These are phyloP conservation scores for Oscheius sp. DNA, from an alignment of 2,888 invertebrate species.

Conservation along the genomic window DNA sequence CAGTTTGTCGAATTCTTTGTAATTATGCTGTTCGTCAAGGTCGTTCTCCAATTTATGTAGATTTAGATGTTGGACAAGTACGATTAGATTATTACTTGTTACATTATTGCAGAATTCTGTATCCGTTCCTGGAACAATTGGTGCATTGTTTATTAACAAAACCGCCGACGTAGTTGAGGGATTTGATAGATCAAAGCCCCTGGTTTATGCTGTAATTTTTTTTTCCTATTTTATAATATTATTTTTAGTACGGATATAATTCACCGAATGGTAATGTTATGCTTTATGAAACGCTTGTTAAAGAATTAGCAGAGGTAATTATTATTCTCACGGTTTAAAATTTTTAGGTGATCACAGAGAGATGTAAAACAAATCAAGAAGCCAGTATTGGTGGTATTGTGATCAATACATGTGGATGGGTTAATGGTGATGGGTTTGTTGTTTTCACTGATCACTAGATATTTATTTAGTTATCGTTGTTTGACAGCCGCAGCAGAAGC, in stretches of 20 bases:
- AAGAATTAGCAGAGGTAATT: slow-evolving; percentile 83
- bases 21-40: slow-evolving; percentile 92
- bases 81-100: background rate
- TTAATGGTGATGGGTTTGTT: slow-evolving; percentile 84
- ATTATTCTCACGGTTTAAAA: no score
- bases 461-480: slow-evolving; percentile 55
- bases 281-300: slow-evolving; percentile 84
- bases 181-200: slow-evolving; percentile 88
- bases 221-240: background rate
- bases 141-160: slow-evolving; percentile 80
- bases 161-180: slow-evolving; percentile 94
- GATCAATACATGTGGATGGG: slow-evolving; percentile 97
- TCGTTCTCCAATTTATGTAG: slow-evolving; percentile 84
- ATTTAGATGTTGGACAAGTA: slow-evolving; percentile 89
- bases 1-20: slow-evolving; percentile 84
- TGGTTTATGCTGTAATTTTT: slow-evolving; percentile 75
- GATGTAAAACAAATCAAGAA: slow-evolving; percentile 35
- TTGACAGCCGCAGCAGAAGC: slow-evolving; percentile 87
- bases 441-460: background rate
- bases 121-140: slow-evolving; percentile 65
- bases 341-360: slow-evolving; percentile 31
- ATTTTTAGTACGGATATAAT: slow-evolving; percentile 83
- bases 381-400: slow-evolving; percentile 80
- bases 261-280: slow-evolving; percentile 81
- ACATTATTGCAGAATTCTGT: slow-evolving; percentile 57